Percentiles rank a stretch among this genome's conserved stretches.
These are phyloP conservation scores for Thereva nobilitata DNA, from an alignment of 2,888 invertebrate species.

Conservation along the genomic window DNA sequence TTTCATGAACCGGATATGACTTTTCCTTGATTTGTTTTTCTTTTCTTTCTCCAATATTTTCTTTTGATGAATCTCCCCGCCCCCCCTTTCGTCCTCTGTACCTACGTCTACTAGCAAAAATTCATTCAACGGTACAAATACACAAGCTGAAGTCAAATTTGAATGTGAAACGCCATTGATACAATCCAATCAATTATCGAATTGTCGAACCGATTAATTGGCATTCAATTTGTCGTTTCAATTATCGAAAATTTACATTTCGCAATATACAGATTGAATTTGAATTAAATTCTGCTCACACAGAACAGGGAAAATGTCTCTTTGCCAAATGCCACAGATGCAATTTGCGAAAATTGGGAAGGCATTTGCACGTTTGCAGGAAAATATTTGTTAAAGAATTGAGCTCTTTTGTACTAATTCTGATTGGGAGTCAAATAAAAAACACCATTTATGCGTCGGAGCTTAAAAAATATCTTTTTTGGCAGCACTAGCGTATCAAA, in stretches of 20 bases:
- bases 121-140: background rate
- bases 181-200: slow-evolving; percentile 22
- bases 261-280: background rate
- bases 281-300: too few relatives aligned
- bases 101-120: background rate
- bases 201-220: slow-evolving; percentile 19
- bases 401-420: too few relatives aligned
- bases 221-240: slow-evolving; percentile 23
- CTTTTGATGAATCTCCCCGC: background rate
- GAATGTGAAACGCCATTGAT: background rate
- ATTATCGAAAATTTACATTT: slow-evolving; percentile 23
- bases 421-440: too few relatives aligned
- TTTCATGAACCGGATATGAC: slow-evolving; percentile 5
- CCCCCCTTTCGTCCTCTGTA: background rate
- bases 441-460: too few relatives aligned
- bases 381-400: too few relatives aligned
- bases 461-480: too few relatives aligned
- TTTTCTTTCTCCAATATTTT: too few relatives aligned
- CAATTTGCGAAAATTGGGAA: too few relatives aligned
- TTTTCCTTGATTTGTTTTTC: slow-evolving; percentile 4
- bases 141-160: background rate
- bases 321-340: too few relatives aligned
- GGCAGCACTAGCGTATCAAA: too few relatives aligned
- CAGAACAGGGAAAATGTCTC: too few relatives aligned
- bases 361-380: too few relatives aligned